Conservation (phyloP, 2,888 invertebrate species). For the Psylliodes chrysocephalus region DNA sequence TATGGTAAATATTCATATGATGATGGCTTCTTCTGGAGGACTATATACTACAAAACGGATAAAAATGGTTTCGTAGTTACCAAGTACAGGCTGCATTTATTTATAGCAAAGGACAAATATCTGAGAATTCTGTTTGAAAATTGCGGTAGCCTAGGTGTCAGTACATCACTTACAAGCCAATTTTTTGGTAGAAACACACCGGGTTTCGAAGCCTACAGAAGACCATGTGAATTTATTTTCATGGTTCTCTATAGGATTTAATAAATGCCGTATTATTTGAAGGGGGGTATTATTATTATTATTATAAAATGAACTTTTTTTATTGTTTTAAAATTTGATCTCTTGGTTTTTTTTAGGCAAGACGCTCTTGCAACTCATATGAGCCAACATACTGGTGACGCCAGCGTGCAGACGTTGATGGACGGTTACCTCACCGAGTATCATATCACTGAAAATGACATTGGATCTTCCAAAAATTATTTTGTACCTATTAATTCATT, state of each 20-base stretch:
- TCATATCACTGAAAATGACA: slow-evolving; percentile 60
- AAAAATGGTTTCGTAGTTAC: slow-evolving; percentile 69
- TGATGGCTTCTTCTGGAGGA: slow-evolving; percentile 68
- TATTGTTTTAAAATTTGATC: background rate
- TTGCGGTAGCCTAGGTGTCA: too few relatives aligned
- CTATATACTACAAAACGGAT: slow-evolving; percentile 69
- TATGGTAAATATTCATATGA: slow-evolving; percentile 68
- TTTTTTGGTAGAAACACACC: too few relatives aligned
- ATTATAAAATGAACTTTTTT: too few relatives aligned
- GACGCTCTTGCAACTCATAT: slow-evolving; percentile 62
- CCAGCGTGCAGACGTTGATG: slow-evolving; percentile 58
- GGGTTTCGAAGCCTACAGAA: too few relatives aligned
- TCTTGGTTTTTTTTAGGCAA: slow-evolving; percentile 56
- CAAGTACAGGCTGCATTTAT: slow-evolving; percentile 61
- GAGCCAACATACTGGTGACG: slow-evolving; percentile 60
- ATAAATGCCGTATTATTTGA: too few relatives aligned
- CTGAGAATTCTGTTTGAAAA: too few relatives aligned
- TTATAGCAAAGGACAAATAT: too few relatives aligned
- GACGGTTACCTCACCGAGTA: slow-evolving; percentile 59
- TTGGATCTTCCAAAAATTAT: background rate
- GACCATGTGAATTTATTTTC: too few relatives aligned
- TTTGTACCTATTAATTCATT: too few relatives aligned
- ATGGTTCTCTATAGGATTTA: too few relatives aligned
- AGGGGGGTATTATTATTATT: too few relatives aligned
- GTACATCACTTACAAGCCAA: too few relatives aligned